Evolutionary conservation across 2,797 vertebrate genomes (phyloP).

Genomic region (Pelochelys cantorii): DNA sequence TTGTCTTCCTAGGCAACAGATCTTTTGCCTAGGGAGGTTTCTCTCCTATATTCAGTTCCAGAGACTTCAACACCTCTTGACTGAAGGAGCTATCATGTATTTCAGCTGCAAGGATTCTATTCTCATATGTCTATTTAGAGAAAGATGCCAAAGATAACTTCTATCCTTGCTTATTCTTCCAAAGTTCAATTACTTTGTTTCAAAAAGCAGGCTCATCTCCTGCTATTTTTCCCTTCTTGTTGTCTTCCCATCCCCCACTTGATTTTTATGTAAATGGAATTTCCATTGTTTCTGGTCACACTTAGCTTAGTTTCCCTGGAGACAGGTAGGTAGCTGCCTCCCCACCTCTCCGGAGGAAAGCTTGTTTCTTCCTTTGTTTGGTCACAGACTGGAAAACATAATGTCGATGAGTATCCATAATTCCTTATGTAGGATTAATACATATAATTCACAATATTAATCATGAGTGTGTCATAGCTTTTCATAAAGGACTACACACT

Average conservation of each 20-base stretch:
- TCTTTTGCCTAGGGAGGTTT: neutral
- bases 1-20: neutral
- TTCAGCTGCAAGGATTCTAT: neutral
- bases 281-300: neutral
- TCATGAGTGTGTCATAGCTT: neutral
- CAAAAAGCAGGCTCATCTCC: neutral
- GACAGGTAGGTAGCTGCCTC: neutral
- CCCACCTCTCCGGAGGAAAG: neutral
- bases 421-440: neutral
- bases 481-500: neutral
- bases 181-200: neutral
- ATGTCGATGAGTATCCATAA: neutral
- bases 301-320: neutral
- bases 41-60: neutral
- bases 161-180: neutral
- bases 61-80: neutral
- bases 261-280: neutral
- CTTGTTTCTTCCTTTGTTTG: neutral
- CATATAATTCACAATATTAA: neutral
- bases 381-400: neutral
- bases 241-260: neutral
- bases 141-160: neutral
- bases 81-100: neutral
- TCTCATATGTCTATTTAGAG: neutral
- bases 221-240: neutral